Conservation (phyloP, 2,888 invertebrate species). For the Maniola hyperantus region DNA sequence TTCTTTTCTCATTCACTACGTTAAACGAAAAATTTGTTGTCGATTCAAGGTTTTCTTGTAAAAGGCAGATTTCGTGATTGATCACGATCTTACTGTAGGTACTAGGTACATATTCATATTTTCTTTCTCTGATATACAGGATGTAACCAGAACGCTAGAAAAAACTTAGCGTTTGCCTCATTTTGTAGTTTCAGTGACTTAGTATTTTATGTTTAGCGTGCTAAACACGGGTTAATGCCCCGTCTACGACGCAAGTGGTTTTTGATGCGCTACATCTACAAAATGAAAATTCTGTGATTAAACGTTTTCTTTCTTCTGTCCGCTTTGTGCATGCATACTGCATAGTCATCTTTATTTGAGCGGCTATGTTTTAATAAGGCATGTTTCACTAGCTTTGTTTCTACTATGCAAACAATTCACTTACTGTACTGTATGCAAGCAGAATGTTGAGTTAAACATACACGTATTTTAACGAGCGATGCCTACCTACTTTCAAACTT, state of each 20-base stretch:
- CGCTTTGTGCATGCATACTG: background rate
- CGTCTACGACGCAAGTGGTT: too few species aligned
- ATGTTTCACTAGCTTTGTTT: background rate
- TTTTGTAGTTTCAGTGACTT: too few species aligned
- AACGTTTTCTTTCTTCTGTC: background rate
- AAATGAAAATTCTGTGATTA: background rate
- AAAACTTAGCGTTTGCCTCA: too few species aligned
- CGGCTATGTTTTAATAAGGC: background rate
- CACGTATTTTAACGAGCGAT: too few species aligned
- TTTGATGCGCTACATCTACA: too few species aligned
- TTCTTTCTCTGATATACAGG: too few species aligned
- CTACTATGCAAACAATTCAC: background rate
- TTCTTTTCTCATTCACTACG: background rate
- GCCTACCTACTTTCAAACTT: too few species aligned
- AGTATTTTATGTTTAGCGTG: too few species aligned
- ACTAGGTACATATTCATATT: background rate
- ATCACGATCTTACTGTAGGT: background rate
- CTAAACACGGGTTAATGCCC: too few species aligned
- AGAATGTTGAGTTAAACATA: too few species aligned
- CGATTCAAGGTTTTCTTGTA: background rate
- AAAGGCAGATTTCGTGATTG: background rate
- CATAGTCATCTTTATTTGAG: background rate
- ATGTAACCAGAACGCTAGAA: too few species aligned
- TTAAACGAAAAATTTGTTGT: background rate
- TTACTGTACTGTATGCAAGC: too few species aligned